phyloP scores from a whole-genome alignment of 2,113 vertebrate species.

The Myocastor coypus region DNA sequence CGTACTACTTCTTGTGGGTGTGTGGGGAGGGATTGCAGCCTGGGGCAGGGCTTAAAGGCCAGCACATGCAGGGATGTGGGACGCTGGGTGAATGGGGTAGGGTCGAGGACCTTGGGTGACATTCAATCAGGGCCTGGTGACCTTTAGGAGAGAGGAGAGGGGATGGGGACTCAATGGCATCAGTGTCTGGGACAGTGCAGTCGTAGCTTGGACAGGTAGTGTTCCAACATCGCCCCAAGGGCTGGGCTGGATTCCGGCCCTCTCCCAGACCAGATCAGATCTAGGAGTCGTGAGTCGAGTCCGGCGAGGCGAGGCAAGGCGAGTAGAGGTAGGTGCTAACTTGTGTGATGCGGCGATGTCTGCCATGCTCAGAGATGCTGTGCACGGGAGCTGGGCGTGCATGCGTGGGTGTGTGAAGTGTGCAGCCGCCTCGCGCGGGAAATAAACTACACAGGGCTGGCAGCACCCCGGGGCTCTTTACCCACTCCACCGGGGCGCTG shows the following conservation, averaged over 20 bases:
- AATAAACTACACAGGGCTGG: background rate
- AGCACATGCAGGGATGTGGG: background rate
- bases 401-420: rapidly evolving
- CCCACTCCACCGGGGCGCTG: rapidly evolving
- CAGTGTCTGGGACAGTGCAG: rapidly evolving
- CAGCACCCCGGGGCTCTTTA: background rate
- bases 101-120: background rate
- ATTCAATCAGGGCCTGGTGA: rapidly evolving
- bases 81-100: rapidly evolving
- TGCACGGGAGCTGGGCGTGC: background rate
- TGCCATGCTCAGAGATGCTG: rapidly evolving
- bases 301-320: rapidly evolving
- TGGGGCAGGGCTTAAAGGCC: background rate
- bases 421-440: background rate
- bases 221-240: background rate
- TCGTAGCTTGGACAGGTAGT: background rate
- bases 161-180: background rate
- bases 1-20: background rate
- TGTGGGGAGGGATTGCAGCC: background rate
- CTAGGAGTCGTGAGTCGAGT: too few species aligned
- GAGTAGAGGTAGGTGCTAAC: rapidly evolving
- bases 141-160: background rate
- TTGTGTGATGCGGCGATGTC: background rate
- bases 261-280: too few species aligned
- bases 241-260: background rate